Evolutionary conservation across 2,888 invertebrate species (phyloP), one percentile per base, ranked within the genome.

Genomic region (Eucera pruinosa): DNA sequence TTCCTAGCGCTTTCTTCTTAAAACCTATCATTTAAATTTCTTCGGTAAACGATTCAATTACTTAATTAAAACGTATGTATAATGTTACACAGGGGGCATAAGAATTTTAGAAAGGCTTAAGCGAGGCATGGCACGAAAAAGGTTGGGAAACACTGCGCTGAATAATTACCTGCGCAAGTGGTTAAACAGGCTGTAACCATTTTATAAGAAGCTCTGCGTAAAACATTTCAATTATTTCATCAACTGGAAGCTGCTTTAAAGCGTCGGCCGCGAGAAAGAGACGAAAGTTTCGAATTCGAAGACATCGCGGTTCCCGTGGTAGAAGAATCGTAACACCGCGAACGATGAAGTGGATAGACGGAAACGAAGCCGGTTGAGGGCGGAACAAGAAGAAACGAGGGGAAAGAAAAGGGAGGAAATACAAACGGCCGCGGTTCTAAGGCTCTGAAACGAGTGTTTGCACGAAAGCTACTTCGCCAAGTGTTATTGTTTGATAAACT

Each of bases 401-500:
- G 30, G 61, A 20, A 64, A 30, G 69, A 67, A 50, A 61, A 52
- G 52, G 67, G 61, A 20, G 54, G 68, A 55, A 72, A 68, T 33
- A 67, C 76, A 61, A 71, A 77, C 71, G 77, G 76, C 60, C 55
- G 7, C 61, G 33, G 33, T 13, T 62, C 58, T 48, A 55, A 64
- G 65, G 54, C 58, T 62, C 36, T 33, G 79, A 57, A 62, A 69
- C 72, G 76, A 76, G 82, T 73, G 80, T 76, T 82, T 82, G 68
- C 79, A 43, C 66, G 68, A 71, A 79, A 76, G 72, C 70, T 75
- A 81, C 81, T 81, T 70, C 75, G 74, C 70, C 69, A 57, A 65
- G 66, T 48, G 81, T 64, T 75, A 66, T 64, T 74, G 73, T 78
- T 77, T 66, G 81, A 80, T 81, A 73, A 83, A 80, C 77, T 82